Evolutionary conservation across 1,140 invertebrate species (phyloP), one percentile per base, ranked within the genome.

Genomic region (honey bee (Apis mellifera)): DNA sequence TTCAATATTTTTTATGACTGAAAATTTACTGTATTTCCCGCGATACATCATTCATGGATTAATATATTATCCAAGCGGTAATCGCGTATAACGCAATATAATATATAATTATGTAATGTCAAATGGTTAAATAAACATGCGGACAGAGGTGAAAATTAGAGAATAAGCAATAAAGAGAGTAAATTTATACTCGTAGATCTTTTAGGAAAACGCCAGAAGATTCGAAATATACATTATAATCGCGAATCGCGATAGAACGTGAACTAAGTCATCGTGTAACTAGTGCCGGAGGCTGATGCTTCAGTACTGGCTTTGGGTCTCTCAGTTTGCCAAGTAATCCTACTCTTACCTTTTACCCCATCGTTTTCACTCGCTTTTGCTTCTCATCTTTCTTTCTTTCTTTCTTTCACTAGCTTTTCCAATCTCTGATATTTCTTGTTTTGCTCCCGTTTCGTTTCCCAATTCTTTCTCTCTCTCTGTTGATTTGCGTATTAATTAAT

Each of bases 21-120:
- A 21, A 15, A 26, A 26, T 19, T 15, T 12, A 55, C 11, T 0
- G 0, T 7, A 52, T 17, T 19, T 12, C 4, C 7, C 15, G 5
- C 23, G 13, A 1, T 15, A 9, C 11, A 17, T 84, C 72, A 52
- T 50, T 48, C 42, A 32, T 75, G 59, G 72, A 81, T 75, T 66
- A 80, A 64, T 66, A 12, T 8, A 84, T 76, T 13, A 50, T 26
- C 54, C 9, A 19, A 57, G 26, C n/a, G 42, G 50, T 55, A 11
- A 68, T 15, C 72, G 57, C 65, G 23, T 57, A 62, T 55, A 11
- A 59, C 54, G 42, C 32, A 32, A 32, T 32, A 32, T 32, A 54
- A 48, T 87, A 48, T 87, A 82, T 90, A 92, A 92, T 90, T 90
- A 90, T 85, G 88, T 88, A 90, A 90, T 86, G 88, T 89, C 84